Conservation (phyloP, 2,113 vertebrate genomes). For the Aepyceros melampus region DNA sequence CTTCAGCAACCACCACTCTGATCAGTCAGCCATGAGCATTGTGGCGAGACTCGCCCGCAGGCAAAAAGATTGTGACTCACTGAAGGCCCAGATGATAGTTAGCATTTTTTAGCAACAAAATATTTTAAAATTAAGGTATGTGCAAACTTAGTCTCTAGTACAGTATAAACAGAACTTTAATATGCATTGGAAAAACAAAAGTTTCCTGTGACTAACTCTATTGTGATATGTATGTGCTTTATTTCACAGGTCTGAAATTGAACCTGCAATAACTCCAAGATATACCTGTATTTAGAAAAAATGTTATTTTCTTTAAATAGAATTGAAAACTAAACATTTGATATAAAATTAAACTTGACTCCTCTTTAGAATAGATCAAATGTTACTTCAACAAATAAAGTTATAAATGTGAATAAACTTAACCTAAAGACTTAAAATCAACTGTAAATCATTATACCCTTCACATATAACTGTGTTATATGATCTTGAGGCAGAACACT, state of each 20-base stretch:
- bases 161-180: neutral
- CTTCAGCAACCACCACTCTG: neutral
- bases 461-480: constrained; percentile 2
- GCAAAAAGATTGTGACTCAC: neutral
- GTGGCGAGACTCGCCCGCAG: neutral
- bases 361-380: constrained; percentile 4
- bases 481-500: neutral
- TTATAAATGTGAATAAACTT: neutral
- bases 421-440: constrained; percentile 7
- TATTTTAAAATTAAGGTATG: neutral
- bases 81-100: neutral
- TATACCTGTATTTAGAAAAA: neutral
- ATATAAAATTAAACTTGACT: neutral
- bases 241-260: neutral
- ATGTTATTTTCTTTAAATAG: neutral
- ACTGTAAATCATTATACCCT: neutral
- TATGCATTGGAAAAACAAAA: neutral
- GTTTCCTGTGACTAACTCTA: neutral
- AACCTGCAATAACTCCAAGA: neutral
- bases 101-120: neutral
- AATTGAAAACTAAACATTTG: constrained; percentile 14
- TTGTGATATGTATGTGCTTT: neutral
- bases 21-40: neutral
- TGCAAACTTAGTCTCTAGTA: neutral
- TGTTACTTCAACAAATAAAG: neutral